Base-by-base conservation (phyloP, 2,797 vertebrate species). In the Propithecus perrieri region DNA sequence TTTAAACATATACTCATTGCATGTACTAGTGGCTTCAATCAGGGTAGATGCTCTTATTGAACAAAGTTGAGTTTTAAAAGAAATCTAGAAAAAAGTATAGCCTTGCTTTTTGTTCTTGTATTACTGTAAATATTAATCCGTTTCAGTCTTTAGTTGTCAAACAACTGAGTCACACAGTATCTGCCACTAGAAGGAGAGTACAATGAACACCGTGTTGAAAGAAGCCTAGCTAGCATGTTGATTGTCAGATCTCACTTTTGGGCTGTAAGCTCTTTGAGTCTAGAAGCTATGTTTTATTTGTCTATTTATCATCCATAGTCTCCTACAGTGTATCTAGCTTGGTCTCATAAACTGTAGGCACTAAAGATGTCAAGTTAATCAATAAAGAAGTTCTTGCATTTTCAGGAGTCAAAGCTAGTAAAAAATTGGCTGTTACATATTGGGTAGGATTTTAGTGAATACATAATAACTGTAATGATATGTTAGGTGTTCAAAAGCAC, bases 321-420 rank as follows among this genome's bases (percentile, higher is more conserved):
- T 94, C 20, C 67, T 87, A 67, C 18, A 57, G 28, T 30, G 0
- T 83, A 76, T 75, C 46, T 92, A 80, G 5, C 43, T 59, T 67
- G 43, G 43, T 85, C 8, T 85, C 2, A 55, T 50, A 92, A 89
- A 94, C 24, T 84, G 8, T 30, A 87, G 57, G 35, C 50, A 94
- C 14, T 80, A 80, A 94, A 75, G 4, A 20, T 43, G 7, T 90
- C 38, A 48, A n/a, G 22, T 75, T 85, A 93, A 79, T 83, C 28
- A 87, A 38, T 75, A 92, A 85, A 57, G 26, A 84, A 67, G 1
- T 76, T 50, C 38, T 85, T 89, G 7, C 12, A 75, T 38, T 84
- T 92, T 93, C 26, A 97, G 30, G 50, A 96, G 61, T 43, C 28
- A 85, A 93, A 48, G 38, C 5, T 79, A 65, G 33, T 85, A 75